Evolutionary conservation across 2,113 vertebrate genomes (phyloP), one percentile per base, ranked within the genome.

Genomic region (Orientallactaga bullata): DNA sequence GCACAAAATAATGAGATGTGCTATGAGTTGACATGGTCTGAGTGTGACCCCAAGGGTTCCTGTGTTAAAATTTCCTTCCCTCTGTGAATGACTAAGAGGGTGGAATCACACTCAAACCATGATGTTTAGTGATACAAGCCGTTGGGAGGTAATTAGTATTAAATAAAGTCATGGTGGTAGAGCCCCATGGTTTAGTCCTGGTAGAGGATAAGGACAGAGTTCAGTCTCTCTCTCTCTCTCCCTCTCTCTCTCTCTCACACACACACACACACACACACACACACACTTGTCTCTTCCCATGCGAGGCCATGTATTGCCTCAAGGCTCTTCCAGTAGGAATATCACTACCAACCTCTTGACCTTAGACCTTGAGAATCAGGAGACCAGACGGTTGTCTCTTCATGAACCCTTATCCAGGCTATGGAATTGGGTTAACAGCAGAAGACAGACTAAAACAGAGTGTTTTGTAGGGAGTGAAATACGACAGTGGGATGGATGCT

Each of bases 401-500:
- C 58, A 61, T 61, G n/a, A 21, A 61, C 13, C 16, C 30, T 55
- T 26, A 11, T 8, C 3, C 15, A 0, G 28, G 32, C 32, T 35
- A 24, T 8, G 18, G 20, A 73, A 28, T 3, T n/a, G 30, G 26
- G 4, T 12, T 55, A 8, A 6, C 24, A 4, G 16, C 5, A 39
- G 42, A 37, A 83, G 30, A 5, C 24, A 37, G 32, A 37, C 76
- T 28, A 3, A 32, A 5, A 30, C 30, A 2, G 35, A 51, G 12
- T 17, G n/a, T 21, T 9, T 20, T n/a, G 1, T 2, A 60, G 12
- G 6, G 12, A 2, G 5, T 15, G 18, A 76, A n/a, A 72, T 16
- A 0, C 8, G 15, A 28, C 73, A 9, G 2, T 0, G 20, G 5
- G 39, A 1, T 5, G 0, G 2, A 2, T 17, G 28, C 58, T 55